Conservation (phyloP, 2,888 invertebrate genomes). For the Folsomia manolachei region DNA sequence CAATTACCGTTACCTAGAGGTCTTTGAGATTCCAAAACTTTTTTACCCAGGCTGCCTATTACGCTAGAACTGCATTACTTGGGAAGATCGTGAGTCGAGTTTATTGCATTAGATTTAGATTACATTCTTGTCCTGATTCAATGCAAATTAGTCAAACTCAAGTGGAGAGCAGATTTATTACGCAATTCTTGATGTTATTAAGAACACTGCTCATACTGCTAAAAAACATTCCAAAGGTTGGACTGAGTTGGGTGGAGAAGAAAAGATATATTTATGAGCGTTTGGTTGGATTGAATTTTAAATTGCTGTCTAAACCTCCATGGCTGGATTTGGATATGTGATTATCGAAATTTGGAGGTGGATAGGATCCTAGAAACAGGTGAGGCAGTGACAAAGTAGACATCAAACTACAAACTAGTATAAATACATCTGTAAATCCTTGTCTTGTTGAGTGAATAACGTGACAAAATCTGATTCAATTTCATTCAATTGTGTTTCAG, state of each 20-base stretch:
- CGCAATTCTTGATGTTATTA: neutral
- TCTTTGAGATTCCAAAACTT: neutral
- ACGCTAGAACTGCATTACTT: neutral
- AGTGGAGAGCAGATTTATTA: neutral
- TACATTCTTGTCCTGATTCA: neutral
- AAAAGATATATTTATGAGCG: no score
- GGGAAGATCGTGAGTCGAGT: neutral
- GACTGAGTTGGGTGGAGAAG: no score
- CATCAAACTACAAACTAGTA: neutral
- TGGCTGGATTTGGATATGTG: no score
- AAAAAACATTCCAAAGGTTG: no score
- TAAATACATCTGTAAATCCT: neutral
- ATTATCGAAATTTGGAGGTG: neutral
- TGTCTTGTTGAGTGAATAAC: neutral
- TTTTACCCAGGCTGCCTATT: neutral
- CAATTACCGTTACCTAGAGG: neutral
- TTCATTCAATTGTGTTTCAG: neutral
- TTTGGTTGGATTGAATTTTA: neutral
- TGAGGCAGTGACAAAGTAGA: neutral
- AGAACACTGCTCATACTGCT: no score
- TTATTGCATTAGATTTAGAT: neutral
- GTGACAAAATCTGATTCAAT: neutral
- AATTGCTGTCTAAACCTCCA: no score
- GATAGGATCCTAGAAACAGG: neutral
- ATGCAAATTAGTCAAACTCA: slow-evolving; percentile 4